Evolutionary conservation across 2,797 vertebrate species (phyloP).

Genomic region (Pangasius krempfi): DNA sequence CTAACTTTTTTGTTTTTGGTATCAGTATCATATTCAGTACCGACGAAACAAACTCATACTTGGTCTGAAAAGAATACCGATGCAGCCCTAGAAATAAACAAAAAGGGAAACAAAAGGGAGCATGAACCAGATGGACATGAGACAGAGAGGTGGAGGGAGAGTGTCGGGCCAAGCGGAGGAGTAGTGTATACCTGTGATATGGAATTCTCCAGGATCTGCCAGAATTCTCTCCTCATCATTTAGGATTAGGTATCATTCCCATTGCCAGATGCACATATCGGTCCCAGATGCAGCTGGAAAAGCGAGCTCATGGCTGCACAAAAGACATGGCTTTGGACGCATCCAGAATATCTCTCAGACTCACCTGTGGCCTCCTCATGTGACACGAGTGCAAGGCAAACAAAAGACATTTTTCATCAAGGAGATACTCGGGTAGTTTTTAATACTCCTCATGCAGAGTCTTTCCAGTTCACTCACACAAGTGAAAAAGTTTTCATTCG

Average conservation of each 20-base stretch:
- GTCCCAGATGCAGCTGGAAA: conserved; percentile 62
- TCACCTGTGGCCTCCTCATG: conserved; percentile 24
- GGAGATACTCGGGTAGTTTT: background rate
- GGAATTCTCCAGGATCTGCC: conserved; percentile 47
- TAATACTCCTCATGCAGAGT: background rate
- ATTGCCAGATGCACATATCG: conserved; percentile 38
- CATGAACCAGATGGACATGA: conserved; percentile 26
- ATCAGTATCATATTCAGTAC: background rate
- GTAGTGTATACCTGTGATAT: conserved; percentile 50
- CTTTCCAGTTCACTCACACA: background rate
- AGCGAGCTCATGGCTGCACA: conserved; percentile 52
- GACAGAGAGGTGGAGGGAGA: conserved; percentile 22
- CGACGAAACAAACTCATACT: background rate
- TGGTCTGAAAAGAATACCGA: background rate
- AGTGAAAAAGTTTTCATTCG: background rate
- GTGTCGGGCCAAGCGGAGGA: conserved; percentile 27
- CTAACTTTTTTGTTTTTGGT: background rate
- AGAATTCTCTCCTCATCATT: conserved; percentile 64
- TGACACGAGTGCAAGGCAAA: background rate
- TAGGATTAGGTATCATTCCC: conserved; percentile 36
- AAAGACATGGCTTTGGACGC: conserved; percentile 23
- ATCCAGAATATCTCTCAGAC: conserved; percentile 30
- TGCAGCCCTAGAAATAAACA: background rate
- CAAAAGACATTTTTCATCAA: background rate
- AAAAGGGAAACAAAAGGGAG: background rate